Evolutionary conservation across 2,113 vertebrate genomes (phyloP).

Genomic region (Indicator indicator): DNA sequence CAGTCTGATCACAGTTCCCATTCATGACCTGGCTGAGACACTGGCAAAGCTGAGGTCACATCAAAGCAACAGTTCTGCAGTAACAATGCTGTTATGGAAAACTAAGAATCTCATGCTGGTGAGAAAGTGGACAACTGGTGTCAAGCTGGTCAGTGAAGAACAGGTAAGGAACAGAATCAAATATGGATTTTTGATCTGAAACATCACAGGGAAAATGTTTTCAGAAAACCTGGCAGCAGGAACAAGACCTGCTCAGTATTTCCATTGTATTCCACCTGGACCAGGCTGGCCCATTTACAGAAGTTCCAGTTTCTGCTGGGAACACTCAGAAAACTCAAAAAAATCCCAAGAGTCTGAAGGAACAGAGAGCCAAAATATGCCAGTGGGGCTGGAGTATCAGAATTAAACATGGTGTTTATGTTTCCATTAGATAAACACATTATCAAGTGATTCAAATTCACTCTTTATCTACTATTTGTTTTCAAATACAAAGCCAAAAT

Average conservation of each 20-base stretch:
- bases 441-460: not conserved
- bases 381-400: not conserved
- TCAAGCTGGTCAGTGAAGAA: conserved; percentile 27
- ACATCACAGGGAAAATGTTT: not conserved
- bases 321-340: conserved; percentile 40
- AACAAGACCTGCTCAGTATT: not conserved
- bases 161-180: not conserved
- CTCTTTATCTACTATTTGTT: not conserved
- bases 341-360: conserved; percentile 45
- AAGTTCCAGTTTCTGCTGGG: conserved; percentile 48
- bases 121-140: conserved; percentile 52
- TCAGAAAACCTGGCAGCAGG: conserved; percentile 16
- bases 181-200: not conserved
- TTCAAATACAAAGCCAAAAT: not conserved
- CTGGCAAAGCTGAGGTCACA: not conserved
- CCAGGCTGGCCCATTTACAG: conserved; percentile 16
- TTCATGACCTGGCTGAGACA: conserved; percentile 24
- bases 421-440: conserved; percentile 39
- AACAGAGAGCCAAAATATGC: conserved; percentile 19
- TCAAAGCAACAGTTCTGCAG: conserved; percentile 36
- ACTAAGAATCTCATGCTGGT: conserved; percentile 18
- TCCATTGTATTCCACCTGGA: conserved; percentile 33
- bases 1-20: not conserved
- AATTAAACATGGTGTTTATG: not conserved
- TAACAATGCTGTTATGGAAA: not conserved